Conservation (phyloP, 2,888 invertebrate species). For the Miltochrista miniata region DNA sequence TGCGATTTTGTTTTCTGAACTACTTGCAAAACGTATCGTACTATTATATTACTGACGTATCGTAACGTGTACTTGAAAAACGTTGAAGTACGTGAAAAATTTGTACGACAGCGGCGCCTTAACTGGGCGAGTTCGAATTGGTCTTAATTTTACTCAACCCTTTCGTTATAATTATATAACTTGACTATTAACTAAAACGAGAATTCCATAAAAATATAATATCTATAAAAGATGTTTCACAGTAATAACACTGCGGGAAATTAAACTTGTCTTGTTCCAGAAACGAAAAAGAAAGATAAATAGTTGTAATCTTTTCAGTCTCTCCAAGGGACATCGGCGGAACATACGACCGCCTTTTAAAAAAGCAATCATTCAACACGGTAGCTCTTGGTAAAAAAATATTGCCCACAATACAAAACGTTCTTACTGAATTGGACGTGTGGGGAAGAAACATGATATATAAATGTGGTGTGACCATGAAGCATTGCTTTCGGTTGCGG, state of each 20-base stretch:
- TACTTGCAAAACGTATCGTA: no score
- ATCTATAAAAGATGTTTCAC: background rate
- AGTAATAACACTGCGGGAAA: background rate
- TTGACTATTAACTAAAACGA: no score
- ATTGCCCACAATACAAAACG: slow-evolving; percentile 35
- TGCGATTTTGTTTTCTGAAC: no score
- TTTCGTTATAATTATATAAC: no score
- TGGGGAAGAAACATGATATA: slow-evolving; percentile 31
- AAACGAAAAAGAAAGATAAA: slow-evolving; percentile 8
- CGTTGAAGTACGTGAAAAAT: no score
- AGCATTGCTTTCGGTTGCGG: background rate
- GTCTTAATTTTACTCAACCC: no score
- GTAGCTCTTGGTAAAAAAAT: slow-evolving; percentile 38
- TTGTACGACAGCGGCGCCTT: no score
- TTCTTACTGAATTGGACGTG: slow-evolving; percentile 31
- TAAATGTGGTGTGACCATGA: slow-evolving; percentile 17
- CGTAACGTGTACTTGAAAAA: no score
- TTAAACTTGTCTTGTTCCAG: background rate
- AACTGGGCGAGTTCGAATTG: no score
- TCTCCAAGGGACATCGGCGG: slow-evolving; percentile 16
- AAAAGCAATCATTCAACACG: slow-evolving; percentile 39
- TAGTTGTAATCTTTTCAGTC: slow-evolving; percentile 6
- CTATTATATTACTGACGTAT: no score
- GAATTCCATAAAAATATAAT: no score
- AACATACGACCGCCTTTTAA: slow-evolving; percentile 27